These are phyloP conservation scores for Apotomis capreana DNA, from an alignment of 2,888 invertebrate species.

Conservation along the genomic window DNA sequence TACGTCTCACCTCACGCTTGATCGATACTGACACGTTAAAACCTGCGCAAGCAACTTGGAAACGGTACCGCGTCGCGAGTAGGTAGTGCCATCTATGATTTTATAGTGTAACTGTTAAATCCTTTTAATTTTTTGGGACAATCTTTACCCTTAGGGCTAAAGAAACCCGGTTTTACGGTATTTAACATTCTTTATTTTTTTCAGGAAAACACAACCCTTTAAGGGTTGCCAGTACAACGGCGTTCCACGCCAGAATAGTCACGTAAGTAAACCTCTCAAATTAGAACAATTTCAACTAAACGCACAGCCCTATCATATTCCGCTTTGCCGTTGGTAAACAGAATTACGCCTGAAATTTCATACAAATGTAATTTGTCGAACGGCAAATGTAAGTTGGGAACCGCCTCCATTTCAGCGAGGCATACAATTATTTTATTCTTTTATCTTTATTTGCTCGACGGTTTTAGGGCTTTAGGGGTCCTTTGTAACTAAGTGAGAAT, in stretches of 20 bases:
- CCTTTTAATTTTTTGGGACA: too few species aligned
- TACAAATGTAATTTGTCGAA: neutral
- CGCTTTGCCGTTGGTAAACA: slow-evolving; percentile 19
- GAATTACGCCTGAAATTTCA: neutral
- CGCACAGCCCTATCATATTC: slow-evolving; percentile 15
- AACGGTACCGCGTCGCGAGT: too few species aligned
- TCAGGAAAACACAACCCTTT: slow-evolving; percentile 45
- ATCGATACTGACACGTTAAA: too few species aligned
- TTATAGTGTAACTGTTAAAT: too few species aligned
- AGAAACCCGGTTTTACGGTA: too few species aligned
- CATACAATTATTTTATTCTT: slow-evolving; percentile 42
- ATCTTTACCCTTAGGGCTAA: too few species aligned
- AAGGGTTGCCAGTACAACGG: slow-evolving; percentile 50
- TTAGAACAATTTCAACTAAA: slow-evolving; percentile 30
- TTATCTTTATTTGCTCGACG: slow-evolving; percentile 36
- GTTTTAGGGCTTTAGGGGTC: slow-evolving; percentile 29
- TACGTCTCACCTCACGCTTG: too few species aligned
- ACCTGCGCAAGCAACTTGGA: too few species aligned
- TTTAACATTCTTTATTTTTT: slow-evolving; percentile 15
- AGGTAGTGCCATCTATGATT: too few species aligned
- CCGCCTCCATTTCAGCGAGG: slow-evolving; percentile 38
- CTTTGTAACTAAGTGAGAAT: slow-evolving; percentile 2
- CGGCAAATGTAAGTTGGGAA: slow-evolving; percentile 31
- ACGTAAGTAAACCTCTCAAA: slow-evolving; percentile 48
- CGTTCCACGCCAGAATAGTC: slow-evolving; percentile 52